phyloP scores from a whole-genome alignment of 2,113 vertebrate genomes.

The Corythaeola cristata region DNA sequence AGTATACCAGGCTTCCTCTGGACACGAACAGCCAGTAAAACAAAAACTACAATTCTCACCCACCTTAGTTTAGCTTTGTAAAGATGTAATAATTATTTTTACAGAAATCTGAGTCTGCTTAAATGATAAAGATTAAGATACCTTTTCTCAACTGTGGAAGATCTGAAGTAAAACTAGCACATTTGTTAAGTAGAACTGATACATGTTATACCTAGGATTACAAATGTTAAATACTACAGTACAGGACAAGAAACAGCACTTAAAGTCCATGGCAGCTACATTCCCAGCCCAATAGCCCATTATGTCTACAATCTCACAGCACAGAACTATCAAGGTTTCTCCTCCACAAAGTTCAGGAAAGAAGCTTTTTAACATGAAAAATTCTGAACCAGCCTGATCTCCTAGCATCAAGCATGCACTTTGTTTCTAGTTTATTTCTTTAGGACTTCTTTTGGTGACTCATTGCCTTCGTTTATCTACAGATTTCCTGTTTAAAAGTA shows the following conservation, averaged over 20 bases:
- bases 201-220: not conserved
- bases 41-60: not conserved
- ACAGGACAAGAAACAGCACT: not conserved
- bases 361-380: not conserved
- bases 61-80: not conserved
- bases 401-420: not conserved
- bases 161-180: not conserved
- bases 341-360: not conserved
- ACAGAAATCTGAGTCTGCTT: not conserved
- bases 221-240: not conserved
- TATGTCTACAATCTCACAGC: not conserved
- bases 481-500: not conserved
- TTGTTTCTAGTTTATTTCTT: not conserved
- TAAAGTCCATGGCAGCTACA: not conserved
- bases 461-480: not conserved
- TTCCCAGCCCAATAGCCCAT: not conserved
- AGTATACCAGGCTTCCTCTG: not conserved
- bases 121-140: not conserved
- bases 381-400: not conserved
- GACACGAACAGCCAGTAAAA: not conserved
- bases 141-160: not conserved
- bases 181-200: not conserved
- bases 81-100: not conserved
- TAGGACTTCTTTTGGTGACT: not conserved
- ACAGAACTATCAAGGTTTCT: not conserved